Evolutionary conservation across 2,888 invertebrate species (phyloP).

Genomic region (Machimus atricapillus): DNA sequence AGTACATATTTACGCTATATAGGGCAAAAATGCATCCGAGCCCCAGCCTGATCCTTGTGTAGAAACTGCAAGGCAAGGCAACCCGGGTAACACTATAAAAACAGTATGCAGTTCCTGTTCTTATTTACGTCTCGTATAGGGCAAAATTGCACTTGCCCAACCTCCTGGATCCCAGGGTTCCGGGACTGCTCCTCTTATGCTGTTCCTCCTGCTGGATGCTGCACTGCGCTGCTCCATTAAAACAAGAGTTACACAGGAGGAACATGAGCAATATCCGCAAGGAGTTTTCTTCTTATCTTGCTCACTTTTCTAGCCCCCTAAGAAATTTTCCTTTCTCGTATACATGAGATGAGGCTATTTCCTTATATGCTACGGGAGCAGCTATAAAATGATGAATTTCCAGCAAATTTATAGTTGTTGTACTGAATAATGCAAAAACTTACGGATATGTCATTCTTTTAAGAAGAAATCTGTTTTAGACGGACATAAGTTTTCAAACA

Average conservation of each 20-base stretch:
- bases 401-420: background rate
- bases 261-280: background rate
- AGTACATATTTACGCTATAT: background rate
- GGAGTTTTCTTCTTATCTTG: background rate
- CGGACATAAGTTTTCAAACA: background rate
- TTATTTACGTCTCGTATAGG: slow-evolving; percentile 1
- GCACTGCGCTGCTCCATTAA: background rate
- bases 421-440: background rate
- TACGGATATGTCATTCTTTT: background rate
- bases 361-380: background rate
- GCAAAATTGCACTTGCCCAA: background rate
- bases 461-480: background rate
- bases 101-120: slow-evolving; percentile 8
- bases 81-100: background rate
- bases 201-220: background rate
- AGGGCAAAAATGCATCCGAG: slow-evolving; percentile 7
- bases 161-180: background rate
- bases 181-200: background rate
- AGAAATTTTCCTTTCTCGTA: background rate
- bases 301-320: background rate
- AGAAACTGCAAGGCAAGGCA: background rate
- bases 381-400: background rate
- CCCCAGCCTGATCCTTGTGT: background rate
- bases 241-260: background rate
- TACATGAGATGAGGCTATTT: background rate